Conservation (phyloP, 2,888 invertebrate species). For the Eupeodes latifasciatus region DNA sequence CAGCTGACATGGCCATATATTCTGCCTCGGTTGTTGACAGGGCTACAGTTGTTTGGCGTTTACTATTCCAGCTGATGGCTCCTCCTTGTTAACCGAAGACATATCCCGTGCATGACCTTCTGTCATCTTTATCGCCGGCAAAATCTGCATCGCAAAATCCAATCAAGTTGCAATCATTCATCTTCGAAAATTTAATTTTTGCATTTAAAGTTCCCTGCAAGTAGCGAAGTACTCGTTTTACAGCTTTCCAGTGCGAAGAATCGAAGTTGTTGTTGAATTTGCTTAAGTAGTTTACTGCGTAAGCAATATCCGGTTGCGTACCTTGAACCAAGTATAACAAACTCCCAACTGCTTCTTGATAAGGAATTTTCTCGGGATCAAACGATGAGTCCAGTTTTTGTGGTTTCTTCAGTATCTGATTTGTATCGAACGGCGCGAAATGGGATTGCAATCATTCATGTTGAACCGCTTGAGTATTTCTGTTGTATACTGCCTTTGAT, state of each 20-base stretch:
- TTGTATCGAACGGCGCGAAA: not conserved
- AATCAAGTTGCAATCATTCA: not conserved
- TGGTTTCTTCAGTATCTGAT: not conserved
- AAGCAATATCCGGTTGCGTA: constrained; percentile 55
- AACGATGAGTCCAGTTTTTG: not conserved
- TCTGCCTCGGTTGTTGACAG: constrained; percentile 8
- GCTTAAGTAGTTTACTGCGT: not conserved
- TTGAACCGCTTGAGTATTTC: constrained; percentile 24
- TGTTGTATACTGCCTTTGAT: not conserved
- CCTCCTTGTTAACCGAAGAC: not conserved
- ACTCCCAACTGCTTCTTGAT: constrained; percentile 75
- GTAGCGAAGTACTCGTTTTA: constrained; percentile 18
- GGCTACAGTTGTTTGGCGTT: not conserved
- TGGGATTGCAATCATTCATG: constrained; percentile 12
- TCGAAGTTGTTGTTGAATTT: constrained; percentile 31
- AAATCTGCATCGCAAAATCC: constrained; percentile 18
- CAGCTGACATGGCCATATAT: not conserved
- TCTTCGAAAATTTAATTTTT: constrained; percentile 18
- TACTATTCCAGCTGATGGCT: not conserved
- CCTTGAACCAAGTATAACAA: constrained; percentile 71
- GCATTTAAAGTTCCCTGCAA: constrained; percentile 4
- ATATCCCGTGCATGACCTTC: not conserved
- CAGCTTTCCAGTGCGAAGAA: constrained; percentile 29
- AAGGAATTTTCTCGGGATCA: constrained; percentile 55
- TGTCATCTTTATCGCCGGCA: constrained; percentile 7